Percentiles rank a stretch among this genome's conserved stretches.
Conservation (phyloP, 1,140 invertebrate genomes). For the Atta cephalotes region DNA sequence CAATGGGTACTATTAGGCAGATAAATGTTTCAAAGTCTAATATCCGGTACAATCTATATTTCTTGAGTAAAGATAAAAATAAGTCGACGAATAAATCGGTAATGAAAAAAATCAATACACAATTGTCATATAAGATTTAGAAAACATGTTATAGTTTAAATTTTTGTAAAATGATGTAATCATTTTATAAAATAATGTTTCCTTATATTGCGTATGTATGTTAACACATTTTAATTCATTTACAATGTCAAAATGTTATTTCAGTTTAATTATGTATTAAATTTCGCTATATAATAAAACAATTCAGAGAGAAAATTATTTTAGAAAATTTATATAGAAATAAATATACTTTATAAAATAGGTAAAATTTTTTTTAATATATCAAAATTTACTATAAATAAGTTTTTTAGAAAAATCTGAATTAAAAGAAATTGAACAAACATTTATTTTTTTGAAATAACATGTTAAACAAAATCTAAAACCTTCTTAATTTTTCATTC, state of each 20-base stretch:
- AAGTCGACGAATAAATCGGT: background rate
- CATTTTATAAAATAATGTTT: background rate
- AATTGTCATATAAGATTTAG: background rate
- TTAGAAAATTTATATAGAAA: background rate
- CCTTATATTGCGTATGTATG: background rate
- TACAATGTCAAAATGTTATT: background rate
- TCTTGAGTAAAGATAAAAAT: background rate
- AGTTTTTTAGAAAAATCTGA: background rate
- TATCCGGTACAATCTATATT: background rate
- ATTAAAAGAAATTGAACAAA: background rate
- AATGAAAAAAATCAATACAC: background rate
- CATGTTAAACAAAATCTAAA: background rate
- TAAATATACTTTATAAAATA: background rate
- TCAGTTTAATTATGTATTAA: background rate
- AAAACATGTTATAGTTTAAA: background rate
- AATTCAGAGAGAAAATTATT: background rate
- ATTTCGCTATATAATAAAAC: background rate
- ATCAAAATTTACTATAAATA: too few species aligned
- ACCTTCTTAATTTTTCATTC: background rate
- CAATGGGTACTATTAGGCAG: background rate
- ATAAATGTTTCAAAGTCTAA: background rate
- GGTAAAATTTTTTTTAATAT: background rate
- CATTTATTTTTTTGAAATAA: background rate
- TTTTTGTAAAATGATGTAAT: background rate
- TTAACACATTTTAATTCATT: background rate